Evolutionary conservation across 2,113 vertebrate species (phyloP), one percentile per base, ranked within the genome.

Genomic region (Limnothrissa miodon): DNA sequence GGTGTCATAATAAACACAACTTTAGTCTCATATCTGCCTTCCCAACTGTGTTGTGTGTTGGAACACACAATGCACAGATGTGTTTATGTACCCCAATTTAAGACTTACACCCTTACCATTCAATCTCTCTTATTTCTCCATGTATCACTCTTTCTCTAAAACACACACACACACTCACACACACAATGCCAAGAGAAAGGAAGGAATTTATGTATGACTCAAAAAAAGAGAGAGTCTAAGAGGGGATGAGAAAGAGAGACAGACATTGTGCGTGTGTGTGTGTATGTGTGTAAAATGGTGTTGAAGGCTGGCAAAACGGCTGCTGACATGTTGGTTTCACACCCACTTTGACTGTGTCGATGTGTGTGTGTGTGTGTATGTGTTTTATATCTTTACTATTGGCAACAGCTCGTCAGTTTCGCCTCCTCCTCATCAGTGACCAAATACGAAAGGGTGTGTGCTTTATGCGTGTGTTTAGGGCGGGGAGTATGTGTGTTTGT

Each of bases 251-350:
- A 25, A 6, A 59, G 4, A 70, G 62, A 33, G 25, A 33, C 2
- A 70, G 3, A 33, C n/a, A n/a, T n/a, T n/a, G n/a, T n/a, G n/a
- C n/a, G n/a, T n/a, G n/a, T n/a, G n/a, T n/a, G n/a, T n/a, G n/a
- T n/a, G n/a, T n/a, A 70, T 74, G 66, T 15, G 66, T 74, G 42
- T 42, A 42, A 33, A 36, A 17, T 74, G 25, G 13, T 36, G 66
- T 11, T 74, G 33, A 36, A 36, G 29, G 36, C 66, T 39, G 11
- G 66, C 15, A 17, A 74, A 36, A 36, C 15, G 66, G 25, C 29
- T 74, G 66, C 66, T 74, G 66, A 74, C 66, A 74, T 17, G 29
- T 39, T 74, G 66, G 33, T 36, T 74, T 74, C 66, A 74, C 66
- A 74, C 66, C 66, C 66, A 74, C 66, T 36, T 36, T 33, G 66